Base-by-base conservation (phyloP, 1,140 invertebrate species). In the Daktulosphaira vitifoliae region DNA sequence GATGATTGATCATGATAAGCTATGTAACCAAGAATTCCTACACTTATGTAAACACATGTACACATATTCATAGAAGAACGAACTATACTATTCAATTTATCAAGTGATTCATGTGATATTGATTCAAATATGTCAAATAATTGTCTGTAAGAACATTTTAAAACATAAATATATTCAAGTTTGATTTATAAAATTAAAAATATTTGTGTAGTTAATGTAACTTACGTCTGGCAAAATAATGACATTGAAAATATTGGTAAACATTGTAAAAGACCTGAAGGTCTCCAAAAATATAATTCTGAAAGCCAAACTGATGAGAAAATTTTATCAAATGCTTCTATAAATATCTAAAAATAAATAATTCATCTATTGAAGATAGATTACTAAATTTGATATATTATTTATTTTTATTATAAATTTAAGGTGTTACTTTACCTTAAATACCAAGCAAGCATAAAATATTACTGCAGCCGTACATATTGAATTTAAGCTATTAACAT, bases 231-330 rank as follows among this genome's bases (percentile, higher is more conserved):
- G 78, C 93, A 96, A 67, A 90, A 94, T 46, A 96, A 78, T 2
- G 93, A 92, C 87, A 96, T 92, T 20, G 90, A 87, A 76, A 96
- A 93, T 68, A 97, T 96, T 1, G 95, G 94, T 68, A 97, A 78
- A 76, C 91, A 92, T 72, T 93, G 89, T 23, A 96, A 77, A 52
- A 95, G 77, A 1, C 91, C 91, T 3, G 84, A 78, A 3, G 89
- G 84, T 71, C 84, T 82, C 94, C 92, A 96, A 72, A 86, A 85
- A 70, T 87, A 79, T 1, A 96, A 84, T 68, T 85, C 81, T 9
- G 81, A 72, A 33, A 82, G 76, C 88, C 89, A 94, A 71, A 87
- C 83, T 25, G 82, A 82, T 6, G 79, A 74, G 68, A 86, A 77
- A 66, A 94, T 76, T 72, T 89, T 87, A 3, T 81, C 78, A 5